Percentiles rank a stretch among this genome's conserved stretches.
Evolutionary conservation across 30 jellyfish, hydroid and myxozoan species (phyloP).

Genomic region (Hydra vulgaris): DNA sequence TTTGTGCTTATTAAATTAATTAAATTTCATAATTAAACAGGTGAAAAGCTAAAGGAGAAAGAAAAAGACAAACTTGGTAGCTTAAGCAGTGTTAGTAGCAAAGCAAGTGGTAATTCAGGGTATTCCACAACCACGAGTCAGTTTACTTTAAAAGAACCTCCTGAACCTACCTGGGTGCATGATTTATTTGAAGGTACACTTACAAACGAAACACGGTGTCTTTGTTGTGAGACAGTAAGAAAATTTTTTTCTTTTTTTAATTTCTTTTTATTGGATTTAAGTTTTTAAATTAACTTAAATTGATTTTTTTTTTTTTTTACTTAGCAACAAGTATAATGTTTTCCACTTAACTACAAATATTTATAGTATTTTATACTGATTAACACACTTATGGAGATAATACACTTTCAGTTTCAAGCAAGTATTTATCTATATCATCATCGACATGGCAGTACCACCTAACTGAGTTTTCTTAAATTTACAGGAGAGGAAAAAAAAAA

Average conservation of each 20-base stretch:
- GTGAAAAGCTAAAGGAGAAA: constrained; percentile 38
- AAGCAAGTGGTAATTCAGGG: constrained; percentile 71
- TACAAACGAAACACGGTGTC: constrained; percentile 89
- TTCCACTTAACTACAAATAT: too few relatives aligned
- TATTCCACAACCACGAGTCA: constrained; percentile 57
- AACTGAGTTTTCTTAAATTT: too few relatives aligned
- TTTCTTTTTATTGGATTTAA: background rate
- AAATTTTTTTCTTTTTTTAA: background rate
- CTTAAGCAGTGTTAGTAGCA: constrained; percentile 84
- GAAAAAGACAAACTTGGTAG: constrained; percentile 88
- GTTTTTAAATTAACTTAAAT: background rate
- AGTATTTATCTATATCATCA: too few relatives aligned
- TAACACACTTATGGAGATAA: too few relatives aligned
- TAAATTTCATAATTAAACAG: too few relatives aligned
- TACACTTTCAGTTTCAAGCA: too few relatives aligned
- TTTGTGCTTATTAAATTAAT: too few relatives aligned
- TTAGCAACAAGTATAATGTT: too few relatives aligned
- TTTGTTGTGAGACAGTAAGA: constrained; percentile 92
- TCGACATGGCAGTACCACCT: too few relatives aligned
- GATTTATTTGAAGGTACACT: constrained; percentile 94
- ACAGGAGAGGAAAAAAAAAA: too few relatives aligned
- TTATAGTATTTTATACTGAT: too few relatives aligned
- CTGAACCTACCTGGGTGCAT: constrained; percentile 97
- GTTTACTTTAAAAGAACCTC: constrained; percentile 44
- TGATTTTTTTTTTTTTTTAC: background rate